Conservation (phyloP, 2,797 vertebrate species). For the Mycteria americana region DNA sequence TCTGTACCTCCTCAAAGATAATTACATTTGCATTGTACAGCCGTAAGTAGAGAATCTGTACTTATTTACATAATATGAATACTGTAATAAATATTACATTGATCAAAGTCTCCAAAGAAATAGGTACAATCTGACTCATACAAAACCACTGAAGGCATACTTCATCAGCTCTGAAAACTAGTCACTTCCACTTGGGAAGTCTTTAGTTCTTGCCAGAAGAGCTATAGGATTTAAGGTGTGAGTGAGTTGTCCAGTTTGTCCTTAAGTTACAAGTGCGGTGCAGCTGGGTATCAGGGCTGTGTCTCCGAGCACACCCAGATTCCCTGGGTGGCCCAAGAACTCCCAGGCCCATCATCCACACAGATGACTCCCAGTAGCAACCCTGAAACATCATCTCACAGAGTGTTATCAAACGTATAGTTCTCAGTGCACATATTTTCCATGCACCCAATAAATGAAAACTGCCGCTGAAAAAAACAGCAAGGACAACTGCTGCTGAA, state of each 20-base stretch:
- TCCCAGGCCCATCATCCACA: not conserved
- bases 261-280: not conserved
- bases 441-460: not conserved
- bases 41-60: not conserved
- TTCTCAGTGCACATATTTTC: not conserved
- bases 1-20: not conserved
- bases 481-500: not conserved
- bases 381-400: not conserved
- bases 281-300: no score
- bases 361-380: not conserved
- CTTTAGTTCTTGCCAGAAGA: not conserved
- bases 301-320: no score
- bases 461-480: not conserved
- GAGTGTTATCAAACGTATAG: not conserved
- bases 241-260: not conserved
- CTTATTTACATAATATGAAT: constrained; percentile 1
- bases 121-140: not conserved
- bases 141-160: not conserved
- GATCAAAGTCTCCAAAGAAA: not conserved
- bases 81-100: not conserved
- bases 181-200: not conserved
- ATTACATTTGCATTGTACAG: constrained; percentile 3
- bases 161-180: not conserved
- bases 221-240: not conserved
- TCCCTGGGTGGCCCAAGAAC: not conserved